These are phyloP conservation scores for Neolamprologus falcicula DNA, from an alignment of 2,113 vertebrate genomes.

Conservation along the genomic window DNA sequence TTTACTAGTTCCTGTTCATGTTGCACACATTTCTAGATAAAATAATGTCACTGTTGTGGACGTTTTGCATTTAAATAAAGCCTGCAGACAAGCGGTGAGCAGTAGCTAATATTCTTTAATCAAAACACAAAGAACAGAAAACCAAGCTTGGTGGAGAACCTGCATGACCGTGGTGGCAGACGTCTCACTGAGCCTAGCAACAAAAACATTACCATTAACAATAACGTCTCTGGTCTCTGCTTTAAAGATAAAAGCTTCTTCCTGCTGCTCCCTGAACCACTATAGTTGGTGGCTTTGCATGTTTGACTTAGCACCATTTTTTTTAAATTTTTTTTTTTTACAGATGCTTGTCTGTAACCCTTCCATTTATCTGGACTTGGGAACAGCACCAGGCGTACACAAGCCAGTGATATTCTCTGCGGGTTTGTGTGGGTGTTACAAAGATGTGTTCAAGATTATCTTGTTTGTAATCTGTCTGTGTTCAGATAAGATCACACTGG, in stretches of 20 bases:
- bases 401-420: accelerated
- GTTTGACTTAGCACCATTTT: accelerated
- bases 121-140: too few species aligned
- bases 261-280: accelerated
- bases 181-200: not conserved
- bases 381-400: accelerated
- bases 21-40: not conserved
- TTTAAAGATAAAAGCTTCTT: not conserved
- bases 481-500: accelerated
- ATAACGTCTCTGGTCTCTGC: accelerated
- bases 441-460: accelerated
- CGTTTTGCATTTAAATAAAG: too few species aligned
- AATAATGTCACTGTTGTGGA: not conserved
- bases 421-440: not conserved
- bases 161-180: too few species aligned
- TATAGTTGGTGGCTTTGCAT: not conserved
- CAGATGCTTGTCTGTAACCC: accelerated
- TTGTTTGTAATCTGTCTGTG: accelerated
- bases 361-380: not conserved
- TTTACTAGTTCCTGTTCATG: not conserved
- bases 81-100: too few species aligned
- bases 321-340: too few species aligned
- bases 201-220: not conserved
- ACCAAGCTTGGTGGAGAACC: too few species aligned
- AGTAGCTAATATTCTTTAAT: too few species aligned